These are phyloP conservation scores for Lissocephala sabroskyi DNA, from an alignment of 2,888 invertebrate genomes.

Conservation along the genomic window DNA sequence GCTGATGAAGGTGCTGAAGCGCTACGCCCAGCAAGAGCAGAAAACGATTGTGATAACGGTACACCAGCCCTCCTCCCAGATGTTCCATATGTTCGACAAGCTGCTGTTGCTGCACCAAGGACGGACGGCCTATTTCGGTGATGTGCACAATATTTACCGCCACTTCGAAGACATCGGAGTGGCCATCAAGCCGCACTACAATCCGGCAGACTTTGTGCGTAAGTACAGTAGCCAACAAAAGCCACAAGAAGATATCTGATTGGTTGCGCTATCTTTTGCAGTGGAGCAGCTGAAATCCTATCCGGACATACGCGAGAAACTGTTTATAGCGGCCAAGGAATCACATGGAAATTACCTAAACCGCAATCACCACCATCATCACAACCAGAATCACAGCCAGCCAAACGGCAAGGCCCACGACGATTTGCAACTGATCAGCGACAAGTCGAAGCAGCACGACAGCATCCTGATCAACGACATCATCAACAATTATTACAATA, in stretches of 20 bases:
- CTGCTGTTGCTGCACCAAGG: conserved; percentile 81
- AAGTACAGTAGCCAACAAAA: conserved; percentile 68
- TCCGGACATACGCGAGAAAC: conserved; percentile 78
- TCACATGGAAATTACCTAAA: conserved; percentile 74
- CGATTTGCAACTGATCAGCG: conserved; percentile 9
- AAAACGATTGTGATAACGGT: conserved; percentile 86
- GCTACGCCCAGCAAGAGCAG: conserved; percentile 82
- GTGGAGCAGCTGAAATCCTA: conserved; percentile 85
- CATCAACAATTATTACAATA: conserved; percentile 62
- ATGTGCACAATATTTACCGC: conserved; percentile 80
- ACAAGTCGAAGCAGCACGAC: conserved; percentile 45
- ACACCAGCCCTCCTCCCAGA: conserved; percentile 88
- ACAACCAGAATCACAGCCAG: conserved; percentile 3
- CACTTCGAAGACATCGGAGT: conserved; percentile 82
- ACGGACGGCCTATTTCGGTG: conserved; percentile 84
- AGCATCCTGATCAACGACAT: conserved; percentile 65
- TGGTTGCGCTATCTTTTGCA: conserved; percentile 52
- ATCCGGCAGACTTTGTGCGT: conserved; percentile 89
- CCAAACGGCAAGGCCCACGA: conserved; percentile 22
- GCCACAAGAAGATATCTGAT: neutral
- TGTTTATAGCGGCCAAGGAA: conserved; percentile 79
- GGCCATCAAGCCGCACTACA: conserved; percentile 82
- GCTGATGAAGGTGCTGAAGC: conserved; percentile 81
- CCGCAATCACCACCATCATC: conserved; percentile 54
- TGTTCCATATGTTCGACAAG: conserved; percentile 87